These are phyloP conservation scores for Uropetala carovei DNA, from an alignment of 2,888 invertebrate genomes.

Conservation along the genomic window DNA sequence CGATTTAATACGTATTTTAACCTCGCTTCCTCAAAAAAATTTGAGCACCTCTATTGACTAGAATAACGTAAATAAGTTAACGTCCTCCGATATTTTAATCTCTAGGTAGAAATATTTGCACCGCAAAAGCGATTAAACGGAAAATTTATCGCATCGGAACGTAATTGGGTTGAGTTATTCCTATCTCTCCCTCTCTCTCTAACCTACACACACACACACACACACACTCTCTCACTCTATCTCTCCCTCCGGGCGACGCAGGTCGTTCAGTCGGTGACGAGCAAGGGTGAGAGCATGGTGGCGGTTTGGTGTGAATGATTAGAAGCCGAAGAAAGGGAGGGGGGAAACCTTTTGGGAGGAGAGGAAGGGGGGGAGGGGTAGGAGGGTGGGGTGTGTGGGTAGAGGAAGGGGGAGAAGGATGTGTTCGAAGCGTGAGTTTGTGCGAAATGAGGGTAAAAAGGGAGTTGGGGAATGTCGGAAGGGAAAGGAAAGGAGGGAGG, in stretches of 20 bases:
- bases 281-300: not conserved
- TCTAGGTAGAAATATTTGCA: not conserved
- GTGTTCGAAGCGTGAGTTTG: too few relatives aligned
- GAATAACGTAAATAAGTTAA: too few relatives aligned
- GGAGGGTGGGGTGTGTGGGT: too few relatives aligned
- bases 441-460: too few relatives aligned
- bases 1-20: not conserved
- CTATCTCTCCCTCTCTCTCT: not conserved
- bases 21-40: not conserved
- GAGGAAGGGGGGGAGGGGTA: too few relatives aligned
- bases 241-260: not conserved
- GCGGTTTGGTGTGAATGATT: constrained; percentile 6
- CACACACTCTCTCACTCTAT: not conserved
- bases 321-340: not conserved
- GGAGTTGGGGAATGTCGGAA: too few relatives aligned
- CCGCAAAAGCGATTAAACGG: not conserved
- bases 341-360: too few relatives aligned
- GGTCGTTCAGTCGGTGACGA: not conserved
- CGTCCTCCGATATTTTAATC: not conserved
- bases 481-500: not conserved
- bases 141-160: not conserved
- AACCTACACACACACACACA: too few relatives aligned
- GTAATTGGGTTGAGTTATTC: constrained; percentile 8
- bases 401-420: too few relatives aligned
- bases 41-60: not conserved